These are phyloP conservation scores for Stichodactyla helianthus DNA, from an alignment of 64 coral and sea anemone species.

Conservation along the genomic window DNA sequence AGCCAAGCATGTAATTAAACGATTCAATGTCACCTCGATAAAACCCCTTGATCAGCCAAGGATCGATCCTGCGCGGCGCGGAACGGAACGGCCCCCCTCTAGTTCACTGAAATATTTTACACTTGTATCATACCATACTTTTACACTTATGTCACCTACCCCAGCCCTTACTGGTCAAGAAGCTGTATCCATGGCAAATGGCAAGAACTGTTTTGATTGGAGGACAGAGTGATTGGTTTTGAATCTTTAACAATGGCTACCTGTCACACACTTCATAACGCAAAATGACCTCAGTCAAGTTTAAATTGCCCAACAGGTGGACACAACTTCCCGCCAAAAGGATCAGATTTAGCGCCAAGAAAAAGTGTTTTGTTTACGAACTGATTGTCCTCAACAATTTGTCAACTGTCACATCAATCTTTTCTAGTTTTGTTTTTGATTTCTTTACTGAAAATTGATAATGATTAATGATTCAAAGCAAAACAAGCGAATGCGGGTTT, in stretches of 20 bases:
- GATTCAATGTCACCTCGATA: constrained; percentile 25
- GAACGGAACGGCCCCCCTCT: not conserved
- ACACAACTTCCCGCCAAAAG: not conserved
- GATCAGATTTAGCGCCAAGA: not conserved
- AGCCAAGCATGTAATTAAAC: constrained; percentile 35
- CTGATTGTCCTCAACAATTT: not conserved
- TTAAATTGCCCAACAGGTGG: not conserved
- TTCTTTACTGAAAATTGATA: not conserved
- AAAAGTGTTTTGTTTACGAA: not conserved
- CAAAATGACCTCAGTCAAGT: constrained; percentile 27
- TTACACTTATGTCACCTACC: not conserved
- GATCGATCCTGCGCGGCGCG: not conserved
- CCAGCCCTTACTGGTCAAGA: constrained; percentile 9
- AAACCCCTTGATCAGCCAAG: constrained; percentile 22
- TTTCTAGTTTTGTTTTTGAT: not conserved
- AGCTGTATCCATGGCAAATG: not conserved
- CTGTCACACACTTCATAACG: constrained; percentile 25
- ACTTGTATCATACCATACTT: constrained; percentile 24
- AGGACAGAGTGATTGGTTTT: constrained; percentile 1
- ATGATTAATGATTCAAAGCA: not conserved
- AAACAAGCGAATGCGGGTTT: not conserved
- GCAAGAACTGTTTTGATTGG: constrained; percentile 1
- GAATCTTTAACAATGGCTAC: constrained; percentile 9
- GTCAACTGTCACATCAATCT: not conserved
- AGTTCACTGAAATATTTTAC: constrained; percentile 4